These are phyloP conservation scores for Chelonus formosanus DNA, from an alignment of 2,888 invertebrate species.

Conservation along the genomic window DNA sequence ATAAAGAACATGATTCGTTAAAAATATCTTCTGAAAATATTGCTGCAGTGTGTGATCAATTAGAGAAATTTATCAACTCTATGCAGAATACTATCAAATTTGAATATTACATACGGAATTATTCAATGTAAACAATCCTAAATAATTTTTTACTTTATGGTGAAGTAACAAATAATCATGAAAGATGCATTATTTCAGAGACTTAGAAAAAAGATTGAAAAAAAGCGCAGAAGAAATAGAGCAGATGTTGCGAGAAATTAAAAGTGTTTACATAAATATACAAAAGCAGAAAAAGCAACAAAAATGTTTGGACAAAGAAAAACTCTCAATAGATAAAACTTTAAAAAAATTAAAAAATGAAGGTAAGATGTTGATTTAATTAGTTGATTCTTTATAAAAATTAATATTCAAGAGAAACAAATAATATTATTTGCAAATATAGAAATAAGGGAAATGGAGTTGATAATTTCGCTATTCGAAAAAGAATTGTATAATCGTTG, in stretches of 20 bases:
- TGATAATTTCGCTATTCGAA: conserved; percentile 54
- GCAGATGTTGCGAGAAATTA: conserved; percentile 53
- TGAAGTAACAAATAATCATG: background rate
- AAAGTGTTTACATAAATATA: conserved; percentile 50
- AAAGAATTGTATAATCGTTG: conserved; percentile 55
- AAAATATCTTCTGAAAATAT: conserved; percentile 41
- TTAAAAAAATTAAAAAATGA: conserved; percentile 54
- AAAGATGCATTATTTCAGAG: conserved; percentile 39
- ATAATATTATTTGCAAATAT: background rate
- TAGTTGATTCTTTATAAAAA: background rate
- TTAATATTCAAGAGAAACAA: background rate
- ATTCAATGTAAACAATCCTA: conserved; percentile 46
- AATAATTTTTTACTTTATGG: background rate
- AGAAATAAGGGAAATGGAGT: conserved; percentile 57
- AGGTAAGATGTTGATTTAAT: conserved; percentile 43
- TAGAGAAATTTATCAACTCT: conserved; percentile 50
- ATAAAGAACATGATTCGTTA: conserved; percentile 23
- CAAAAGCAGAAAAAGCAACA: conserved; percentile 52
- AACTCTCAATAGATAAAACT: conserved; percentile 43
- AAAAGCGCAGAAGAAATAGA: conserved; percentile 54
- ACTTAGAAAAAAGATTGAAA: conserved; percentile 49
- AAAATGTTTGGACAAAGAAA: conserved; percentile 53
- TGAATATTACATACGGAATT: conserved; percentile 45
- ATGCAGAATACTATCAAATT: conserved; percentile 45
- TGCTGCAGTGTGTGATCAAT: conserved; percentile 46